Evolutionary conservation across 2,888 invertebrate species (phyloP), one percentile per base, ranked within the genome.

Genomic region (Lasioglossum malachurum): DNA sequence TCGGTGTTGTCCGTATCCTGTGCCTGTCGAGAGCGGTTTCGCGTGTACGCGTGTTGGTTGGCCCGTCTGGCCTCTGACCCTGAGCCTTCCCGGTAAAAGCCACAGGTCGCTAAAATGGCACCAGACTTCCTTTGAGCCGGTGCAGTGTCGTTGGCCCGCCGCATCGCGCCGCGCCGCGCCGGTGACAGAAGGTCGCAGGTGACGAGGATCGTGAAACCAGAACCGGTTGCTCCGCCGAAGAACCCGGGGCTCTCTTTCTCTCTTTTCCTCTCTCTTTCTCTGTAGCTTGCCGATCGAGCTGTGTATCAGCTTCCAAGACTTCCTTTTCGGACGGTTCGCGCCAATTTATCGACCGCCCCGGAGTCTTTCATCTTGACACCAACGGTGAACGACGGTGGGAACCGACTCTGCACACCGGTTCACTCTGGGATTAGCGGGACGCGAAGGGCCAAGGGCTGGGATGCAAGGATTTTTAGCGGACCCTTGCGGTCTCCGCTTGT

Each of bases 41-140:
- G 64, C 64, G 64, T 31, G 31, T 31, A 83, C 87, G 88, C 89
- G 89, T 91, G 86, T 92, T 90, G 89, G 90, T 90, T 60, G 89
- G 89, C 80, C 88, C 89, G 93, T 92, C 92, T 93, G 92, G 93
- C 92, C 93, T 92, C 89, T 93, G 93, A 94, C 93, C 94, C 93
- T 93, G 93, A 93, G 92, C 88, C 88, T 92, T 93, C 93, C 89
- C 89, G 89, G 89, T 91, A 90, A 85, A 87, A 91, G 90, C 89
- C 92, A 89, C 92, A 91, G 91, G 91, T 93, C 93, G 92, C 93
- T 94, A 93, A 91, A 94, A 93, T 92, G 93, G 91, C 92, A 93
- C 91, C 92, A 94, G 93, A 93, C 92, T 94, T 94, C 93, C 93
- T 93, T 92, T 92, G 93, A 93, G 93, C 90, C 92, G 91, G 91